Evolutionary conservation across 2,113 vertebrate genomes (phyloP).

Genomic region (Sphyrna mokarran): DNA sequence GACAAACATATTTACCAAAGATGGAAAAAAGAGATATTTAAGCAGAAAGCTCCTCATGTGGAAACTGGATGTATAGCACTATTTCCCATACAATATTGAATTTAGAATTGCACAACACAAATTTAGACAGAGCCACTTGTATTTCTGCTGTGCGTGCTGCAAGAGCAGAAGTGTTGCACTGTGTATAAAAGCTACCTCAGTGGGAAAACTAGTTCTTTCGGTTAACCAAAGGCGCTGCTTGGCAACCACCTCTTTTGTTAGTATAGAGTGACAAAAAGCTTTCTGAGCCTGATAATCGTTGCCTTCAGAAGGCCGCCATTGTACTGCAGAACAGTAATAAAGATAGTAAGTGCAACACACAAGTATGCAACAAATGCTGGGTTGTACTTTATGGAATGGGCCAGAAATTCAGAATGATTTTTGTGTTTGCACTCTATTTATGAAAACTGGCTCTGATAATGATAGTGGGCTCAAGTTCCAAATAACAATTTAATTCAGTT

Average conservation of each 20-base stretch:
- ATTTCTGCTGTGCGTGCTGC: not conserved
- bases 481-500: too few relatives aligned
- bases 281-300: slow-evolving; percentile 20
- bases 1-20: not conserved
- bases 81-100: not conserved
- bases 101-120: not conserved
- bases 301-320: slow-evolving; percentile 27
- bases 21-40: not conserved
- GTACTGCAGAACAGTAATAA: not conserved
- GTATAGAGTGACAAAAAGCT: not conserved
- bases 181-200: not conserved
- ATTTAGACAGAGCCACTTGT: not conserved
- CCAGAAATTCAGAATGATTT: slow-evolving; percentile 10
- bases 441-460: not conserved
- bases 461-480: not conserved
- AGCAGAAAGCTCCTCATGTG: not conserved
- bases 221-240: slow-evolving; percentile 24
- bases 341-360: slow-evolving; percentile 19
- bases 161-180: not conserved
- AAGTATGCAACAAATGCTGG: slow-evolving; percentile 8
- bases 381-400: not conserved
- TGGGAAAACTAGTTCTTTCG: slow-evolving; percentile 18
- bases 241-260: slow-evolving; percentile 26
- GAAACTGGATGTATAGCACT: too few relatives aligned
- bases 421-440: not conserved